These are phyloP conservation scores for Lagopus muta DNA, from an alignment of 2,113 vertebrate genomes.

Conservation along the genomic window DNA sequence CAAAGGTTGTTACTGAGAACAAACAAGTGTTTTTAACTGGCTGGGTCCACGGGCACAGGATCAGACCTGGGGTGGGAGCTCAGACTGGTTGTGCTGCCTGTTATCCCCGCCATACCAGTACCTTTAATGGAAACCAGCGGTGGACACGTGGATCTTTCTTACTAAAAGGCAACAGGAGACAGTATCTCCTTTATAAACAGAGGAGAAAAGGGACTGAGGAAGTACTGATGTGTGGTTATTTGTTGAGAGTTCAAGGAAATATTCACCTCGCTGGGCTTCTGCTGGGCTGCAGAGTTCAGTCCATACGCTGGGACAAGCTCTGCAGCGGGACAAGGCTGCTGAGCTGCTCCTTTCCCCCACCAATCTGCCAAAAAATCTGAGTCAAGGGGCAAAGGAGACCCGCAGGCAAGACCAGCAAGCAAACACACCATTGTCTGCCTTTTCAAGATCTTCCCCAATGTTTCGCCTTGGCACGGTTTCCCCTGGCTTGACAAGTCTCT, in stretches of 20 bases:
- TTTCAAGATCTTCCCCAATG: slow-evolving; percentile 32
- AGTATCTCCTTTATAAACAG: not conserved
- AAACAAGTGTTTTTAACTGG: not conserved
- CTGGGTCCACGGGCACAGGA: not conserved
- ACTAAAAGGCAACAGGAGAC: not conserved
- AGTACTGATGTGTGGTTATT: not conserved
- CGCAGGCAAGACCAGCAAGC: not conserved
- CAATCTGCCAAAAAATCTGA: not conserved
- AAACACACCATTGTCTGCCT: slow-evolving; percentile 47
- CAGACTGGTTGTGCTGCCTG: not conserved
- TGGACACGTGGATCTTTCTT: not conserved
- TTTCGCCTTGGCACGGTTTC: not conserved
- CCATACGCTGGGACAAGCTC: not conserved
- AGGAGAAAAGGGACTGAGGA: not conserved
- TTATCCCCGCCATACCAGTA: not conserved
- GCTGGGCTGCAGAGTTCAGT: not conserved
- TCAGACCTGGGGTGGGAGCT: not conserved
- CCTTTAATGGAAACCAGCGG: not conserved
- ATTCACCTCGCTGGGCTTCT: not conserved
- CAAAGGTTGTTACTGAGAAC: not conserved
- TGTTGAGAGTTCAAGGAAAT: not conserved
- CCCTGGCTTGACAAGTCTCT: slow-evolving; percentile 63
- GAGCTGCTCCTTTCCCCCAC: not conserved
- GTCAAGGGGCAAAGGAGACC: not conserved
- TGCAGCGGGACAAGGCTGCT: not conserved